Evolutionary conservation across 2,113 vertebrate genomes (phyloP).

Genomic region (Chionodraco myersi): DNA sequence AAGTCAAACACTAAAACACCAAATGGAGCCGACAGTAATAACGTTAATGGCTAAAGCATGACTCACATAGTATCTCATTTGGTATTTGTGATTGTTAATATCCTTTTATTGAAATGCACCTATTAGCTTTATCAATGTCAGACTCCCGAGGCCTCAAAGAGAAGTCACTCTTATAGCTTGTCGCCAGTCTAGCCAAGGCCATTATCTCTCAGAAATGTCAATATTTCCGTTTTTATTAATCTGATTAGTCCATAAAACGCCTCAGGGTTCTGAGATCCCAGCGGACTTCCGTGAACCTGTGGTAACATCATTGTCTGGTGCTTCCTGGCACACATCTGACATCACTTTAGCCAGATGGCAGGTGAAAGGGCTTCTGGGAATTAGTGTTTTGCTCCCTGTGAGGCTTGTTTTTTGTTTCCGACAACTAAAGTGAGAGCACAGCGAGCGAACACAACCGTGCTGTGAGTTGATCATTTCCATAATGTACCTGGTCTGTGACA

Average conservation of each 20-base stretch:
- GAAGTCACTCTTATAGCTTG: slow-evolving; percentile 50
- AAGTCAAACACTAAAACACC: neutral
- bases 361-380: slow-evolving; percentile 71
- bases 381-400: slow-evolving; percentile 20
- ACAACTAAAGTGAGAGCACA: slow-evolving; percentile 19
- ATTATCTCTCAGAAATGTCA: slow-evolving; percentile 80
- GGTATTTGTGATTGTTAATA: slow-evolving; percentile 32
- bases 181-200: slow-evolving; percentile 71
- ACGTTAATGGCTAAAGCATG: slow-evolving; percentile 1
- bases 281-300: slow-evolving; percentile 77
- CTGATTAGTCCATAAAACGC: slow-evolving; percentile 81
- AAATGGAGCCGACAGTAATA: neutral
- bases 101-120: slow-evolving; percentile 55
- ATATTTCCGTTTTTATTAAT: slow-evolving; percentile 79
- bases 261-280: slow-evolving; percentile 68
- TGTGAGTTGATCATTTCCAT: slow-evolving; percentile 11
- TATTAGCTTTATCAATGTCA: slow-evolving; percentile 54
- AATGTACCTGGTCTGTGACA: slow-evolving; percentile 5
- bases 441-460: neutral
- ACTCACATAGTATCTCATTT: slow-evolving; percentile 29
- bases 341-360: slow-evolving; percentile 76
- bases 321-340: slow-evolving; percentile 82
- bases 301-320: slow-evolving; percentile 75
- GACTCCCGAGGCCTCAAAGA: slow-evolving; percentile 48
- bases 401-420: slow-evolving; percentile 34